Percentiles rank a stretch among this genome's conserved stretches.
Conservation (phyloP, 2,888 invertebrate genomes). For the Tetranychus truncatus region DNA sequence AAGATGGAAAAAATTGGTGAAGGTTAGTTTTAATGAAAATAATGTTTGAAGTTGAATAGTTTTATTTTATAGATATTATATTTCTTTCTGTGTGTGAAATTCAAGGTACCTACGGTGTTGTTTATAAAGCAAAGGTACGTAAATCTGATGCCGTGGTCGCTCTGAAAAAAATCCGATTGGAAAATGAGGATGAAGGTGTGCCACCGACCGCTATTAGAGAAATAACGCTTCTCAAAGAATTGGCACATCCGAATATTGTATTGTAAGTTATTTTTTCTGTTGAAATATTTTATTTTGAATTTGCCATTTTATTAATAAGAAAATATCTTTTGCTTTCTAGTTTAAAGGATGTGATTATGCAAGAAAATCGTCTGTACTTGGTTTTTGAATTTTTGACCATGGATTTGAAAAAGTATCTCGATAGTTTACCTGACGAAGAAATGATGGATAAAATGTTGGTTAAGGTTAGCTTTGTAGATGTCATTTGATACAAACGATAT, state of each 20-base stretch:
- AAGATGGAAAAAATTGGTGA: slow-evolving; percentile 22
- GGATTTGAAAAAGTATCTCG: slow-evolving; percentile 92
- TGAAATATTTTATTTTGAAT: background rate
- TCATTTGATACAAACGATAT: slow-evolving; percentile 47
- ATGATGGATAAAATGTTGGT: slow-evolving; percentile 57
- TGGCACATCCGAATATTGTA: slow-evolving; percentile 89
- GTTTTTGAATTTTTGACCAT: slow-evolving; percentile 91
- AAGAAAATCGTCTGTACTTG: slow-evolving; percentile 73
- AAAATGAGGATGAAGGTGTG: slow-evolving; percentile 89
- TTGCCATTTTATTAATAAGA: slow-evolving; percentile 21
- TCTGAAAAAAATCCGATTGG: slow-evolving; percentile 89
- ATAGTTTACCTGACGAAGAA: slow-evolving; percentile 52
- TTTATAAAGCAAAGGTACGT: slow-evolving; percentile 72
- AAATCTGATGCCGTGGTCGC: slow-evolving; percentile 48
- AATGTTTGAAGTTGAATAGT: background rate
- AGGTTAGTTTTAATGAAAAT: slow-evolving; percentile 18
- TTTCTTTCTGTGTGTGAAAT: background rate
- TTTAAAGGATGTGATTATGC: slow-evolving; percentile 80
- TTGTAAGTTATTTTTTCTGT: slow-evolving; percentile 30
- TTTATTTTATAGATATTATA: background rate
- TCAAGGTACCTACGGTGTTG: slow-evolving; percentile 81
- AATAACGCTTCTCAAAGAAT: slow-evolving; percentile 80
- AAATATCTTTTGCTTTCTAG: background rate
- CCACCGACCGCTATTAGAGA: slow-evolving; percentile 94
- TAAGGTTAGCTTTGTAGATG: slow-evolving; percentile 46